Percentiles rank a stretch among this genome's conserved stretches.
phyloP scores from a whole-genome alignment of 2,888 invertebrate species.

The Allophyes oxyacanthae region DNA sequence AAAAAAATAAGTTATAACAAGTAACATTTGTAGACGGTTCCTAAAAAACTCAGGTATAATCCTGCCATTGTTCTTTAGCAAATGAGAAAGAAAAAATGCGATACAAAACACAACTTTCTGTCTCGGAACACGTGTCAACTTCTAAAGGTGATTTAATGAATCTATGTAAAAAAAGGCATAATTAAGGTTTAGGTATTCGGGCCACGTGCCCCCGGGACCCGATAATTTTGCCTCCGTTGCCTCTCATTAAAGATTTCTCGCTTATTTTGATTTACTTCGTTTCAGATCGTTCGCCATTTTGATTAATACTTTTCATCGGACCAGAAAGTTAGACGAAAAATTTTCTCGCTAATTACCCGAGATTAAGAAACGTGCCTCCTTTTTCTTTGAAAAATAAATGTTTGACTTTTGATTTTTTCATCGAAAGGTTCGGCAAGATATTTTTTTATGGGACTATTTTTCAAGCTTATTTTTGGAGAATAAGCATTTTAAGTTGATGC shows the following conservation, averaged over 20 bases:
- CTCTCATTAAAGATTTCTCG: constrained; percentile 71
- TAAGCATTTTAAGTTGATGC: constrained; percentile 32
- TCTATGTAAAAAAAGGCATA: constrained; percentile 65
- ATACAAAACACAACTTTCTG: constrained; percentile 31
- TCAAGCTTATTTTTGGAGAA: constrained; percentile 17
- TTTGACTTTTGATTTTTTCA: constrained; percentile 49
- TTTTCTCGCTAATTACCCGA: constrained; percentile 60
- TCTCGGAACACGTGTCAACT: constrained; percentile 63
- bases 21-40: too few relatives aligned
- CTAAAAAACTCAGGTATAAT: too few relatives aligned
- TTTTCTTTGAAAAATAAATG: constrained; percentile 42
- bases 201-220: constrained; percentile 48
- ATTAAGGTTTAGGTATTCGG: constrained; percentile 69
- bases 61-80: too few relatives aligned
- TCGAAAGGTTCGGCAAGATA: constrained; percentile 33
- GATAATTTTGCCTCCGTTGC: constrained; percentile 67
- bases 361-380: constrained; percentile 61
- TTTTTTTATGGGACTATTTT: constrained; percentile 36
- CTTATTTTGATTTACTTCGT: constrained; percentile 63
- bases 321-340: constrained; percentile 58
- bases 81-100: too few relatives aligned
- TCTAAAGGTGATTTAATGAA: constrained; percentile 69
- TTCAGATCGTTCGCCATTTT: constrained; percentile 65
- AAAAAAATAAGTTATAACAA: too few relatives aligned
- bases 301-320: constrained; percentile 66